phyloP scores from a whole-genome alignment of 2,797 vertebrate species.

The Clarias pachynema region DNA sequence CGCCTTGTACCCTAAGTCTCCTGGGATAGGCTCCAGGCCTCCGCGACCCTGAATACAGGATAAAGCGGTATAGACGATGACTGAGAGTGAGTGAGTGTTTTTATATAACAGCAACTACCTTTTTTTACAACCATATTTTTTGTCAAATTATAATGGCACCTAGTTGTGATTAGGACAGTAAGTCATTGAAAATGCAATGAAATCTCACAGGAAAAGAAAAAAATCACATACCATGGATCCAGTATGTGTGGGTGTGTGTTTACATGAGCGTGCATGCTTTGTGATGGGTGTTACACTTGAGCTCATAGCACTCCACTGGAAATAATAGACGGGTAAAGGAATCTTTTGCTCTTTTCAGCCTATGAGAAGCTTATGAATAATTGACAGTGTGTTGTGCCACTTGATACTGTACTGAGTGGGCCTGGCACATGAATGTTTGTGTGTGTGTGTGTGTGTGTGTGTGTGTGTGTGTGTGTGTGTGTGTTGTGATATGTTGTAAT shows the following conservation, averaged over 20 bases:
- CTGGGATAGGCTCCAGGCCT: too few relatives aligned
- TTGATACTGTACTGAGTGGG: constrained; percentile 65
- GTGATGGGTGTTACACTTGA: constrained; percentile 36
- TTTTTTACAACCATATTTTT: background rate
- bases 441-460: constrained; percentile 45
- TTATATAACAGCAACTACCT: background rate
- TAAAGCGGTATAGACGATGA: too few relatives aligned
- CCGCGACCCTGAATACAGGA: too few relatives aligned
- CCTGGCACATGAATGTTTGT: constrained; percentile 52
- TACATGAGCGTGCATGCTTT: constrained; percentile 25
- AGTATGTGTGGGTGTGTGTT: constrained; percentile 6
- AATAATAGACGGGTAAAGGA: constrained; percentile 72
- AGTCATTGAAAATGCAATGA: too few relatives aligned
- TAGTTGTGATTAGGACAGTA: background rate
- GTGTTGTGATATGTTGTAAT: constrained; percentile 1
- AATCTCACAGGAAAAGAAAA: background rate
- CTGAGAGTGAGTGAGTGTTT: background rate
- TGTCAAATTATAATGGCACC: background rate
- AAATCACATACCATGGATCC: constrained; percentile 7
- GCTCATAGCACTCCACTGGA: constrained; percentile 48
- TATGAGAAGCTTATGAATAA: constrained; percentile 76
- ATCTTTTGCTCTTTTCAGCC: constrained; percentile 73
- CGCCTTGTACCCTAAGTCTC: too few relatives aligned
- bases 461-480: constrained; percentile 42
- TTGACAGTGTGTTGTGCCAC: constrained; percentile 72